Base-by-base conservation (phyloP, 2,797 vertebrate species). In the Platyrinchus mystaceus region DNA sequence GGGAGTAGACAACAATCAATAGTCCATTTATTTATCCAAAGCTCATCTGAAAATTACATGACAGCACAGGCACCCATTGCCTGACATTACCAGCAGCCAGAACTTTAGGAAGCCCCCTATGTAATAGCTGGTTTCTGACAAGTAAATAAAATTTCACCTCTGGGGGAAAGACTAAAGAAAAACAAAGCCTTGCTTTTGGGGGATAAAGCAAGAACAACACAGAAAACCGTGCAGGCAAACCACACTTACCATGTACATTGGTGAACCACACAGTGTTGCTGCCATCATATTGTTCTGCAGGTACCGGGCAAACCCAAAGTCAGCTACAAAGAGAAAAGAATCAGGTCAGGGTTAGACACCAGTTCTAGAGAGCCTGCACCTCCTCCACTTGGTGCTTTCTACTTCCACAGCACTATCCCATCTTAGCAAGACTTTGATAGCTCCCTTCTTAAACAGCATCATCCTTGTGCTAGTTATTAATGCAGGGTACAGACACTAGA, bases 261-360 rank as follows among this genome's bases (percentile, higher is more conserved):
- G 99, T 66, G 99, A 99, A 41, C 99, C 99, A 58, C 99, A 99
- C 70, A 99, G 96, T 0, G 99, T 99, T 60, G 99, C 99, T 6
- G 99, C 99, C 99, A 99, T 99, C 59, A 98, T 99, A 94, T 99
- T 99, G 92, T 97, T 99, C 97, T 99, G 99, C 74, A 99, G 98
- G 47, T 99, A 99, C 15, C 99, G 98, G 6, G 99, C 99, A 95
- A 99, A 99, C 15, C 99, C 99, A 89, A 99, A 99, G 92, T 99
- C 99, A 89, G 99, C 99, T 99, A 94, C 21, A 91, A 84, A 87
- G 46, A 96, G 69, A n/a, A n/a, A 75, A 95, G 36, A 74, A 8
- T 10, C 5, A 26, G 86, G 58, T 53, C 20, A 71, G 12, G 64
- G 47, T 64, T 21, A 82, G n/a, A 34, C 4, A 85, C 2, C 22